Evolutionary conservation across 2,113 vertebrate species (phyloP).

Genomic region (Corythoichthys haematopterus): DNA sequence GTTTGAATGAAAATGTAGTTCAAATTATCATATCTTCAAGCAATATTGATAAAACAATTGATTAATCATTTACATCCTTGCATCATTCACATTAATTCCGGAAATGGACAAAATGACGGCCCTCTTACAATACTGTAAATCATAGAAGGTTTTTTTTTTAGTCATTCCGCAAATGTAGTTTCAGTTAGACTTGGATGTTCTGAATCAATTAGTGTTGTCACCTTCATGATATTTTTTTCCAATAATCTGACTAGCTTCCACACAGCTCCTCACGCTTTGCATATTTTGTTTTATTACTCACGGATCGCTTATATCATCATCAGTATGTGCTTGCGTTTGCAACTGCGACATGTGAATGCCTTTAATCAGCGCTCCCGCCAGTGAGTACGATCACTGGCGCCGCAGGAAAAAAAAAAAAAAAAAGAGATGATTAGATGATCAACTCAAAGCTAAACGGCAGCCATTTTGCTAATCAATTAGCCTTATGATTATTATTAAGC

Average conservation of each 20-base stretch:
- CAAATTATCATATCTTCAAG: too few species aligned
- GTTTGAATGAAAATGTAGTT: too few species aligned
- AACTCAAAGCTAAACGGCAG: slow-evolving; percentile 8
- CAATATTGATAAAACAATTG: too few species aligned
- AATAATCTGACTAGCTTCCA: too few species aligned
- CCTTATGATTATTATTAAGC: slow-evolving; percentile 8
- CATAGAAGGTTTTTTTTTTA: too few species aligned
- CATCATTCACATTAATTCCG: too few species aligned
- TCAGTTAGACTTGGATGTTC: too few species aligned
- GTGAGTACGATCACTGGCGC: not conserved
- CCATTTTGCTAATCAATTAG: slow-evolving; percentile 12
- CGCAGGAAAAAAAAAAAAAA: not conserved
- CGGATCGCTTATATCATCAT: not conserved
- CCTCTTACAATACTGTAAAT: too few species aligned
- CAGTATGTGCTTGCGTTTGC: not conserved
- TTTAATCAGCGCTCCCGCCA: not conserved
- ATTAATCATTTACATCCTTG: too few species aligned
- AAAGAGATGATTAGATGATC: slow-evolving; percentile 8
- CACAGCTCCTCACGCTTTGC: not conserved
- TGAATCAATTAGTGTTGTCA: too few species aligned
- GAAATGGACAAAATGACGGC: too few species aligned
- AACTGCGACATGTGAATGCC: not conserved
- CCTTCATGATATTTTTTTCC: not conserved
- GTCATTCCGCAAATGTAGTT: too few species aligned
- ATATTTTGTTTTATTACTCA: not conserved